Percentiles rank a stretch among this genome's conserved stretches.
phyloP scores from a whole-genome alignment of 2,888 invertebrate species.

The Tenthredo livida region DNA sequence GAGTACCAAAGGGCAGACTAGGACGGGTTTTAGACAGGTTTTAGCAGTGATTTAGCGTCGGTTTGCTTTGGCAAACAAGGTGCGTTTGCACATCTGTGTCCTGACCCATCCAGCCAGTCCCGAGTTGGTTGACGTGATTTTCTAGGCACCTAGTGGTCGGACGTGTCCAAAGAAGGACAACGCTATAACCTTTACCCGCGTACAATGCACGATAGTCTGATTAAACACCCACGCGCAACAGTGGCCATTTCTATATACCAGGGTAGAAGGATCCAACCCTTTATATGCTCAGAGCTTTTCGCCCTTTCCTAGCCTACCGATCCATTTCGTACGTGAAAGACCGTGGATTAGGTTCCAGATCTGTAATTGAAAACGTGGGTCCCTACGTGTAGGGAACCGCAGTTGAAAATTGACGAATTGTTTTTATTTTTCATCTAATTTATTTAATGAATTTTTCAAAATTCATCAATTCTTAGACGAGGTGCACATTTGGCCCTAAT shows the following conservation, averaged over 20 bases:
- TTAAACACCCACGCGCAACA: constrained; percentile 45
- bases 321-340: constrained; percentile 2
- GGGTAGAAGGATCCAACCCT: neutral
- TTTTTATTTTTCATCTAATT: too few species aligned
- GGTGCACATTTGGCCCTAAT: too few species aligned
- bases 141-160: constrained; percentile 37
- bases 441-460: too few species aligned
- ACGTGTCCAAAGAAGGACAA: constrained; percentile 17
- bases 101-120: constrained; percentile 20
- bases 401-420: too few species aligned
- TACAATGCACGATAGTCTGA: neutral
- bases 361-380: constrained; percentile 15
- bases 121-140: constrained; percentile 29
- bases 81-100: constrained; percentile 52
- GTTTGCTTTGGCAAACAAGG: constrained; percentile 49
- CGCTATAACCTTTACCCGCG: constrained; percentile 20
- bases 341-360: neutral
- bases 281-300: constrained; percentile 8
- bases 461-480: too few species aligned
- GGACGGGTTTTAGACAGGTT: constrained; percentile 48
- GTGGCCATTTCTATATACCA: constrained; percentile 10
- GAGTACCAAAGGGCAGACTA: constrained; percentile 31
- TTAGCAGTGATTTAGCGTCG: constrained; percentile 50
- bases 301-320: neutral
- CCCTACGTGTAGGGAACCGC: too few species aligned